These are phyloP conservation scores for Siderastrea siderea DNA, from an alignment of 92 coral and sea anemone species.

Conservation along the genomic window DNA sequence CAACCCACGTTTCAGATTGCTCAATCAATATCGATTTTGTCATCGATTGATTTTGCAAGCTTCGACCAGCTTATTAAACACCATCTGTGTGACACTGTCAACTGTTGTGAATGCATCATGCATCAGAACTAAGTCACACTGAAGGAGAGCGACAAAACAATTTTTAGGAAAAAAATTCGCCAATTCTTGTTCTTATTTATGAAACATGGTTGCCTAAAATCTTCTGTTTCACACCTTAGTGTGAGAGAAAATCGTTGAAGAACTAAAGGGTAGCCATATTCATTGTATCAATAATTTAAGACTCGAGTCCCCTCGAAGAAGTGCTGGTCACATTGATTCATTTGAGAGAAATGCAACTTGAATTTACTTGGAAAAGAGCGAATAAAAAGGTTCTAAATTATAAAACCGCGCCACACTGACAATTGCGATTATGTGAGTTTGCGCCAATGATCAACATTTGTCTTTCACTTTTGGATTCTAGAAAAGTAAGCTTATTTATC, in stretches of 20 bases:
- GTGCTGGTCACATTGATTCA: neutral
- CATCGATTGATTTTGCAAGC: too few species aligned
- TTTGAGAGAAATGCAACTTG: neutral
- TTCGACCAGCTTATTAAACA: too few species aligned
- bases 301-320: neutral
- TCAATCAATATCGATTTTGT: too few species aligned
- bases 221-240: neutral
- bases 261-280: neutral
- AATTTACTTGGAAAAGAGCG: neutral
- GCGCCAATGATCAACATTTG: neutral
- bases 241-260: neutral
- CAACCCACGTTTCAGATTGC: too few species aligned
- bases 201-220: neutral
- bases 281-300: neutral
- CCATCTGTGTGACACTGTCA: too few species aligned
- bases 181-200: neutral
- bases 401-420: neutral
- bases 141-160: too few species aligned
- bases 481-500: neutral
- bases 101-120: too few species aligned
- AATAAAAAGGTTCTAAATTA: neutral
- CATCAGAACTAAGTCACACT: too few species aligned
- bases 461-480: neutral
- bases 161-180: too few species aligned
- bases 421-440: neutral